Percentiles rank a stretch among this genome's conserved stretches.
phyloP scores from a whole-genome alignment of 2,113 vertebrate species.

The Gnathonemus echidnorhynchus region DNA sequence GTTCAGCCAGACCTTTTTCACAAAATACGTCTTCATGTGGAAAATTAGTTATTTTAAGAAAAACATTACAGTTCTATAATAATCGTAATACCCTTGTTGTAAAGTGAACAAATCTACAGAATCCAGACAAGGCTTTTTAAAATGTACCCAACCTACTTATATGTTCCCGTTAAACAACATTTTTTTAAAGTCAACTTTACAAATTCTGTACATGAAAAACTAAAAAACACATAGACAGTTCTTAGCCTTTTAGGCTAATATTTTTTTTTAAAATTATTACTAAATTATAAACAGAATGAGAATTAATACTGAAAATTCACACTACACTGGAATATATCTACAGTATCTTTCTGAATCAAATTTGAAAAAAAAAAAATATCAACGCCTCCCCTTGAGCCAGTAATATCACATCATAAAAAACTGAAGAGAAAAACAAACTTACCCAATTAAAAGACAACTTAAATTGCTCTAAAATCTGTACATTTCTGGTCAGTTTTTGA shows the following conservation, averaged over 20 bases:
- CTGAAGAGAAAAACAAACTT: slow-evolving; percentile 57
- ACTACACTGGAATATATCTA: slow-evolving; percentile 88
- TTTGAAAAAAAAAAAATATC: slow-evolving; percentile 52
- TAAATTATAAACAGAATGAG: slow-evolving; percentile 85
- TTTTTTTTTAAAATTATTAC: slow-evolving; percentile 93
- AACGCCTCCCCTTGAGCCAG: slow-evolving; percentile 54
- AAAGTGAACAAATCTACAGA: slow-evolving; percentile 60
- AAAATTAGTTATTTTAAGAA: slow-evolving; percentile 57
- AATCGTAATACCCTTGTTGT: slow-evolving; percentile 46
- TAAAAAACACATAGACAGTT: slow-evolving; percentile 77
- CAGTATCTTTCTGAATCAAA: slow-evolving; percentile 84
- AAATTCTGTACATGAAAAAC: slow-evolving; percentile 71
- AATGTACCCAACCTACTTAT: slow-evolving; percentile 52
- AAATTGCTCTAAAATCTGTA: slow-evolving; percentile 67
- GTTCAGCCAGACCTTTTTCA: slow-evolving; percentile 44
- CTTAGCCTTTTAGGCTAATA: slow-evolving; percentile 68
- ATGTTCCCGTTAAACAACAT: slow-evolving; percentile 50
- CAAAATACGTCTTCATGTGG: slow-evolving; percentile 59
- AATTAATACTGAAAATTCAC: slow-evolving; percentile 91
- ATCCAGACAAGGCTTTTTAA: slow-evolving; percentile 86
- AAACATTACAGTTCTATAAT: slow-evolving; percentile 58
- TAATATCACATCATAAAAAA: slow-evolving; percentile 54
- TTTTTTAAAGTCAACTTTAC: slow-evolving; percentile 61
- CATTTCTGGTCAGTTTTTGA: slow-evolving; percentile 70
- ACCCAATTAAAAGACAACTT: slow-evolving; percentile 67